Base-by-base conservation (phyloP, 2,888 invertebrate species). In the Herminia tarsipennalis region DNA sequence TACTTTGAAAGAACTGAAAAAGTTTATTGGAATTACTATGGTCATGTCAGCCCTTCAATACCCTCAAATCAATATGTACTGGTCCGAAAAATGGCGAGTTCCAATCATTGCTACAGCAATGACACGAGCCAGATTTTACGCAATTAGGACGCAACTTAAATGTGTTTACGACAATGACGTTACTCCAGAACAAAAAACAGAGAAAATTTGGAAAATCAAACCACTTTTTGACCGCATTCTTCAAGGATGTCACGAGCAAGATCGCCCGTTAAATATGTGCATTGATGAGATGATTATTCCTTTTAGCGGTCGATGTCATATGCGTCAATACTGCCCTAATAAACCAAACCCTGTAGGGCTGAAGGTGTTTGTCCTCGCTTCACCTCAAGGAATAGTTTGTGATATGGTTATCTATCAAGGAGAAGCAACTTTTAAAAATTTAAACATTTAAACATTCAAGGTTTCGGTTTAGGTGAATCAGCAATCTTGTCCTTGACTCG, bases 281-380 rank as follows among this genome's bases (percentile, higher is more conserved):
- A 17, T 44, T 0, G 42, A 44, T 32, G 44, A 44, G 24, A 44
- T 41, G 37, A 44, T 40, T 5, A 40, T 50, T 1, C 49, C 49
- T 2, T 50, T 50, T 16, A 33, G 27, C 1, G 49, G 44, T 2
- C 5, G 28, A 9, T 40, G 44, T 32, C 21, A 21, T 2, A 27
- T 48, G 5, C 24, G 25, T 13, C 47, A 44, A 24, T 44, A 47
- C 20, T 52, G 40, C n/a, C 46, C 39, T 5, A 42, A 35, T 12
- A 46, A 46, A 18, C 32, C 36, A 4, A 39, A 44, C 12, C 36
- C 44, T n/a, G 21, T 27, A 3, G 44, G 40, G 2, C 17, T 44
- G 2, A 49, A 49, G 13, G 33, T 24, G 2, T 49, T 49, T 20
- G 33, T 49, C 1, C 6, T 43, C 2, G 39, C 39, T 6, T 32